Evolutionary conservation across 2,113 vertebrate genomes (phyloP).

Genomic region (Myrmecobius fasciatus): DNA sequence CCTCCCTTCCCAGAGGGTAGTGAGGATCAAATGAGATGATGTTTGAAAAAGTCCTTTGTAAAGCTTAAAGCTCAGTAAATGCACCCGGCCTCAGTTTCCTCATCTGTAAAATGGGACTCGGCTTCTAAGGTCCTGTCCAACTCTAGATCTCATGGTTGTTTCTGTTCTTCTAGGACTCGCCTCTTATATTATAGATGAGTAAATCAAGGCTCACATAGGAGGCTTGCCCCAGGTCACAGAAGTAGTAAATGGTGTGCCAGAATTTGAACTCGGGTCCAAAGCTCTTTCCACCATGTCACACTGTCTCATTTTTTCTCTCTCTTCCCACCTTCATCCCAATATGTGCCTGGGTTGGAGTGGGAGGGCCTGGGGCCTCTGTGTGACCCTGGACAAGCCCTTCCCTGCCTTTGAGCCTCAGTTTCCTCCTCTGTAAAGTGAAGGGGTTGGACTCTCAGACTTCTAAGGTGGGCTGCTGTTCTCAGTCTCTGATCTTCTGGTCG

Average conservation of each 20-base stretch:
- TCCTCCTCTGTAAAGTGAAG: background rate
- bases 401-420: too few relatives aligned
- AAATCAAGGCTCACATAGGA: background rate
- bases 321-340: background rate
- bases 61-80: background rate
- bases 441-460: background rate
- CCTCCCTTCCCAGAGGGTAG: accelerated
- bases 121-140: background rate
- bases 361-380: background rate
- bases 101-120: background rate
- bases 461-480: background rate
- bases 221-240: background rate
- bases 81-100: background rate
- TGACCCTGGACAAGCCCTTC: background rate
- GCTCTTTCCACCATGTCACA: background rate
- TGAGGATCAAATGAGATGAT: background rate
- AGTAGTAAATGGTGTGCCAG: background rate
- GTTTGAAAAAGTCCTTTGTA: background rate
- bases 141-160: background rate
- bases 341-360: background rate
- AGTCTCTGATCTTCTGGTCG: background rate
- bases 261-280: background rate
- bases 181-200: background rate
- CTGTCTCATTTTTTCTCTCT: background rate
- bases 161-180: background rate